Evolutionary conservation across 2,797 vertebrate species (phyloP).

Genomic region (Sebastes itinus): DNA sequence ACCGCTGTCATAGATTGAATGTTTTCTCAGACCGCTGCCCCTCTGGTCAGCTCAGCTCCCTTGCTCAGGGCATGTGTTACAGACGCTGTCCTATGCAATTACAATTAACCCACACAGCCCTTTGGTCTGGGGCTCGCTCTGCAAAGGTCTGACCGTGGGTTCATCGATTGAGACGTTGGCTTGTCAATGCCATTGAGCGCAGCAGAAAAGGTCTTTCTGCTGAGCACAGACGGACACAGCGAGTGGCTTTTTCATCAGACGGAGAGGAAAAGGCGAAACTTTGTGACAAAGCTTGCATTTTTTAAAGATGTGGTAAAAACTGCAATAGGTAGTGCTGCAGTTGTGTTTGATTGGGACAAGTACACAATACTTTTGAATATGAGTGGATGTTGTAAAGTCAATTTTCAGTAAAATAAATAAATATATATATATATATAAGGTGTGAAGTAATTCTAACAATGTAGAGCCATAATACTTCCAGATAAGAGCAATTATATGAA

Average conservation of each 20-base stretch:
- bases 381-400: not conserved
- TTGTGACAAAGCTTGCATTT: constrained; percentile 1
- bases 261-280: not conserved
- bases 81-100: constrained; percentile 70
- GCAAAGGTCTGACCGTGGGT: constrained; percentile 59
- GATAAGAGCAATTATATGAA: no score
- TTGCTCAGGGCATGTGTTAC: constrained; percentile 46
- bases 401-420: not conserved
- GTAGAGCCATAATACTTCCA: no score
- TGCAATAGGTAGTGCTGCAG: not conserved
- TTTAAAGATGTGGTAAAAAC: not conserved
- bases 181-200: constrained; percentile 63
- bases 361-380: not conserved
- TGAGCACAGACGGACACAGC: constrained; percentile 47
- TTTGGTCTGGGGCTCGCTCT: constrained; percentile 49
- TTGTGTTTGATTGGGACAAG: not conserved
- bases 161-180: constrained; percentile 61
- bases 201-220: constrained; percentile 62
- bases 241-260: constrained; percentile 30
- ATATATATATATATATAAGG: no score
- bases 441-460: no score
- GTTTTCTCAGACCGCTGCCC: constrained; percentile 3
- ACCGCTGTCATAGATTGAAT: constrained; percentile 40
- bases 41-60: constrained; percentile 34
- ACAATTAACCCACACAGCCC: constrained; percentile 66